Evolutionary conservation across 2,888 invertebrate species (phyloP).

Genomic region (Doris montereyensis): DNA sequence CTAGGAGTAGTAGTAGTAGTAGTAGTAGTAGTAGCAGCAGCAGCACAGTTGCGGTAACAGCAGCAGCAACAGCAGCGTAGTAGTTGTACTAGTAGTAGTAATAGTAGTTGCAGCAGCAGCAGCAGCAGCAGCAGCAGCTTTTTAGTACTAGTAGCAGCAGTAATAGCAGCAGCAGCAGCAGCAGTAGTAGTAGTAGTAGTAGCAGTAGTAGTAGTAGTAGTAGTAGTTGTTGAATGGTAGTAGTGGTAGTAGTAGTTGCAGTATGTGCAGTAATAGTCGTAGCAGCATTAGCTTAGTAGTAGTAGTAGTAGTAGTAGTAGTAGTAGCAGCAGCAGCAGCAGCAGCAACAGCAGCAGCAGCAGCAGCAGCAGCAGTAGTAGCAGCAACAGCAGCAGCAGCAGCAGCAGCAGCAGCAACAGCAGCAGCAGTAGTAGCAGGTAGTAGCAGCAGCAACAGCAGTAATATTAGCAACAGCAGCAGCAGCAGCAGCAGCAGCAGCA

Average conservation of each 20-base stretch:
- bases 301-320: neutral
- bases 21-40: conserved; percentile 27
- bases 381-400: neutral
- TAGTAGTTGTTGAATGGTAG: too few species aligned
- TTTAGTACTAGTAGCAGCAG: neutral
- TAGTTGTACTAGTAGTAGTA: too few species aligned
- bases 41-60: too few species aligned
- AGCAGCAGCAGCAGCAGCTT: too few species aligned
- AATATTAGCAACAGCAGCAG: too few species aligned
- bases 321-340: neutral
- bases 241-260: too few species aligned
- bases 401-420: neutral
- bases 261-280: too few species aligned
- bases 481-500: conserved; percentile 23
- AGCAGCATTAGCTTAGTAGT: too few species aligned
- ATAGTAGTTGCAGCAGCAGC: too few species aligned
- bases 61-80: too few species aligned
- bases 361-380: neutral
- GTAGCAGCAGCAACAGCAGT: too few species aligned
- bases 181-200: neutral
- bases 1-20: conserved; percentile 26
- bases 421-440: conserved; percentile 22
- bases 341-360: neutral
- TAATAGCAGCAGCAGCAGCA: neutral
- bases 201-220: neutral